Base-by-base conservation (phyloP, 1,140 invertebrate genomes). In the Aphaenogaster ashmeadi region DNA sequence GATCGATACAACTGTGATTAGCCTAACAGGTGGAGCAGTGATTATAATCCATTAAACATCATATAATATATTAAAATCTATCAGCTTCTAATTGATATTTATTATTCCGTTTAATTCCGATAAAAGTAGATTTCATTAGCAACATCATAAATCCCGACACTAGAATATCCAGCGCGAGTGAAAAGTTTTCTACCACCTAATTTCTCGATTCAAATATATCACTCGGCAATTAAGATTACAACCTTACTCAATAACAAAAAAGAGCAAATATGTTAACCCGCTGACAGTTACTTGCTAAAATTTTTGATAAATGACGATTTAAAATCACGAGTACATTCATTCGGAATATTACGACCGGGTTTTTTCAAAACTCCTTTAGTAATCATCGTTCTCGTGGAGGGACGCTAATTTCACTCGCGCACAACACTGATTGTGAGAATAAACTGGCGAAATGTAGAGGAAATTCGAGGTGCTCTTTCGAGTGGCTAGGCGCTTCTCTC, bases 11-110 rank as follows among this genome's bases (percentile, higher is more conserved):
- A 27, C 58, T 44, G 33, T 50, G 33, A 72, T 50, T 60, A n/a
- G 38, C 0, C 21, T 18, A 33, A n/a, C 4, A 21, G 18, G 47
- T 27, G 0, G 2, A 50, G 5, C 4, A 36, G 11, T 44, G 50
- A 56, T 71, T 83, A 56, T 47, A 75, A 60, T 13, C 33, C 7
- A 60, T 47, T 56, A 74, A 38, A 60, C 54, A 15, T 47, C 52
- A 9, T 21, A 7, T 74, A 47, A 72, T 72, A 81, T 18, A 36
- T 72, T 72, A 83, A 50, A 38, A 2, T 4, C 15, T 50, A 75
- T 41, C 47, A 62, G 11, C 7, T 75, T 9, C 41, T 60, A 75
- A 84, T 38, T 74, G 27, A 75, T 75, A 84, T 83, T 60, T 62
- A 84, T 75, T 18, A 44, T 72, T 56, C 36, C 15, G 8, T 41